phyloP scores from a whole-genome alignment of 2,113 vertebrate genomes.

The Meleagris gallopavo region DNA sequence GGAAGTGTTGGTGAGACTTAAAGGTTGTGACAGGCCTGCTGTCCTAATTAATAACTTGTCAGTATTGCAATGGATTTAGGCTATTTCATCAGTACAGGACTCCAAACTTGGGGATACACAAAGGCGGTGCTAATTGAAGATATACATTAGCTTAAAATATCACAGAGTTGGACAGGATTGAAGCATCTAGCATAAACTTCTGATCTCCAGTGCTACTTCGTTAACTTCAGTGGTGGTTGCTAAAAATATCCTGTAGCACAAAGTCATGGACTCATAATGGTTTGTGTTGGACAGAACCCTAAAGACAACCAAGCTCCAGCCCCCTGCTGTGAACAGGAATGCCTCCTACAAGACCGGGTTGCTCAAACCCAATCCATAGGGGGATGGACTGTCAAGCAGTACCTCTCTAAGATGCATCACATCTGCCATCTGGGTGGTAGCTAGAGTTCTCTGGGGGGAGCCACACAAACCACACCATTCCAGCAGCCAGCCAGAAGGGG shows the following conservation, averaged over 20 bases:
- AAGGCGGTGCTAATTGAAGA: background rate
- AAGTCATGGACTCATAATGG: background rate
- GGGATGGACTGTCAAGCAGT: background rate
- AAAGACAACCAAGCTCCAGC: background rate
- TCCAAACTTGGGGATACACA: background rate
- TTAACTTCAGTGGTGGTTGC: background rate
- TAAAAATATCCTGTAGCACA: background rate
- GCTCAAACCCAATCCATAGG: background rate
- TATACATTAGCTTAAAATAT: slow-evolving; percentile 25
- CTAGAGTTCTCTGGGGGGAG: background rate
- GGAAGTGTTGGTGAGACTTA: slow-evolving; percentile 48
- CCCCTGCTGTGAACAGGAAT: background rate
- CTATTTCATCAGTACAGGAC: slow-evolving; percentile 11
- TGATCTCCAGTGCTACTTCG: slow-evolving; percentile 1
- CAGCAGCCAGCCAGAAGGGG: slow-evolving; percentile 55
- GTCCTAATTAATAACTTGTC: slow-evolving; percentile 67
- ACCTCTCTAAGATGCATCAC: background rate
- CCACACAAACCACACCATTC: background rate
- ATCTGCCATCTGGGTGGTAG: background rate
- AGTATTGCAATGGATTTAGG: slow-evolving; percentile 51
- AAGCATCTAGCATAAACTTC: slow-evolving; percentile 14
- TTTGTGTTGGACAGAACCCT: background rate
- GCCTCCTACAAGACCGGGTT: background rate
- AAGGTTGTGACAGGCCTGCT: slow-evolving; percentile 68
- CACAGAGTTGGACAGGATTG: background rate